Evolutionary conservation across 2,888 invertebrate genomes (phyloP), one percentile per base, ranked within the genome.

Genomic region (Apotomis capreana): DNA sequence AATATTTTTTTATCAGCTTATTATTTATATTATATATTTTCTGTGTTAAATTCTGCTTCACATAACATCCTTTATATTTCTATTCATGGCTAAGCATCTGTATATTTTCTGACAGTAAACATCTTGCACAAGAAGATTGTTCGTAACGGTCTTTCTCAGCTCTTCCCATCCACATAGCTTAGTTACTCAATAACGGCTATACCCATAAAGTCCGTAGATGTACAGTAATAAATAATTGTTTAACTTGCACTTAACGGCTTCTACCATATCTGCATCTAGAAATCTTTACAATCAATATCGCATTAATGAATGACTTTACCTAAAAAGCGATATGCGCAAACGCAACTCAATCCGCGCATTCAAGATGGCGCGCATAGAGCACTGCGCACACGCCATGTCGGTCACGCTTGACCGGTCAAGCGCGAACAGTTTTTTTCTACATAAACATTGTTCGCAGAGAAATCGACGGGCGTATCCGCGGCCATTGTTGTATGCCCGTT

Each of bases 401-500:
- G 91, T 79, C 82, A 77, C 86, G 90, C 87, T 87, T 88, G 88
- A 81, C 83, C 84, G 80, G 80, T 82, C 89, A 89, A 89, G 88
- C 91, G 87, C 79, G 79, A 87, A 89, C 83, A 79, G 83, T 88
- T 89, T 90, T 89, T 90, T 91, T 90, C 84, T 89, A 90, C 89
- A 91, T 89, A 90, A 91, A 92, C 91, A 92, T 91, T 92, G 92
- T 91, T 90, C 91, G 87, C 89, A 83, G 91, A 89, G 90, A 92
- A 92, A 92, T 90, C 92, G 91, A 84, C 91, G 88, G 87, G 89
- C 92, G 92, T 91, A 89, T 91, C 92, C 87, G 87, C 80, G 81
- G 86, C 89, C 84, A 90, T 91, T 90, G 91, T 92, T 90, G 88
- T 89, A 86, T 81, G 85, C 85, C 83, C 84, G 84, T 87, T 74